phyloP scores from a whole-genome alignment of 2,797 vertebrate species.

The Brachyalestes nurse region DNA sequence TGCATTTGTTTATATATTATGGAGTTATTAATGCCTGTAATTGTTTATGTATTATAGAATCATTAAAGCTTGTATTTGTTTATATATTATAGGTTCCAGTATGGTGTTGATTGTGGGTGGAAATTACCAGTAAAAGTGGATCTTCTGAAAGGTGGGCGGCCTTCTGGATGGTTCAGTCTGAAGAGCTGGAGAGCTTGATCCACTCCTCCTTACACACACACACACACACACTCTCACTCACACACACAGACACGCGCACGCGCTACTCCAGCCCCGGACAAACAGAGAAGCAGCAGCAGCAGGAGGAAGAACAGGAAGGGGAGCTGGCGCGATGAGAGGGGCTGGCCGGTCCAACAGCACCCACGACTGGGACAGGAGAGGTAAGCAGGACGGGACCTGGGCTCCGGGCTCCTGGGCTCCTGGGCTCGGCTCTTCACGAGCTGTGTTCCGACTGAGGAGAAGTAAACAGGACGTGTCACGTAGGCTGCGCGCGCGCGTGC shows the following conservation, averaged over 20 bases:
- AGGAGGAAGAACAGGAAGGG: conserved; percentile 32
- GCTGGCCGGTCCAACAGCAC: conserved; percentile 70
- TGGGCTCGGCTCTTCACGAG: not conserved
- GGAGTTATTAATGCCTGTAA: too few species aligned
- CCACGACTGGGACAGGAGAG: conserved; percentile 65
- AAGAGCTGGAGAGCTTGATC: not conserved
- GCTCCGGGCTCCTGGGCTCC: not conserved
- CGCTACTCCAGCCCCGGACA: conserved; percentile 61
- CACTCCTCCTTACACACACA: conserved; percentile 25
- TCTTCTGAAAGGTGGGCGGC: not conserved
- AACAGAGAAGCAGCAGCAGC: conserved; percentile 1
- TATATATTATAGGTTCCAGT: too few species aligned
- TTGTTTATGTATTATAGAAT: too few species aligned
- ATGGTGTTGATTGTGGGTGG: too few species aligned
- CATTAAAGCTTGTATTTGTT: too few species aligned
- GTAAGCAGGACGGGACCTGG: conserved; percentile 64
- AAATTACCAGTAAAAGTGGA: too few species aligned
- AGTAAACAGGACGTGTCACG: conserved; percentile 75
- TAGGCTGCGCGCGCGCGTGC: conserved; percentile 52
- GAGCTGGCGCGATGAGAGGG: conserved; percentile 76
- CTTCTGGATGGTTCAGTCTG: conserved; percentile 5
- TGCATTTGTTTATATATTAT: too few species aligned
- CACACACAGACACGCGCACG: not conserved
- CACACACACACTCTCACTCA: conserved; percentile 24
- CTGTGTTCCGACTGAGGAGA: conserved; percentile 51